Evolutionary conservation across 2,797 vertebrate species (phyloP).

Genomic region (Diplodus sargus): DNA sequence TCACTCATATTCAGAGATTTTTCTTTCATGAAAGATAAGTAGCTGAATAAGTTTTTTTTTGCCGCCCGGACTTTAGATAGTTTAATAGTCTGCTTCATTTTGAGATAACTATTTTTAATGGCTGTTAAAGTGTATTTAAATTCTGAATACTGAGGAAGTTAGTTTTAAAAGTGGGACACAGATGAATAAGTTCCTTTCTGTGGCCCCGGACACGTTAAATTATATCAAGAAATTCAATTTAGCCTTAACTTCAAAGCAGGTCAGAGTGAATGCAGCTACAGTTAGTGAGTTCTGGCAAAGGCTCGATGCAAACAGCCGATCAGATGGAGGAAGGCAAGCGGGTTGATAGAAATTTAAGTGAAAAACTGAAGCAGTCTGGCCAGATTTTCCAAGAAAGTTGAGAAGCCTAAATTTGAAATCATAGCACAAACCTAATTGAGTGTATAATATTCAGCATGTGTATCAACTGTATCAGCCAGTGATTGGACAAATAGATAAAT

Average conservation of each 20-base stretch:
- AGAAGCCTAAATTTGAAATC: slow-evolving; percentile 11
- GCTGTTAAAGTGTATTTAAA: not conserved
- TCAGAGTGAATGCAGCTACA: slow-evolving; percentile 13
- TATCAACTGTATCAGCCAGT: not conserved
- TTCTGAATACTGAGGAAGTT: not conserved
- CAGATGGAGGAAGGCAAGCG: slow-evolving; percentile 21
- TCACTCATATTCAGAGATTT: not conserved
- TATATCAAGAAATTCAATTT: slow-evolving; percentile 25
- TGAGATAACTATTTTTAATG: not conserved
- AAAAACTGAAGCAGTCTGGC: slow-evolving; percentile 27
- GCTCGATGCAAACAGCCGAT: slow-evolving; percentile 44
- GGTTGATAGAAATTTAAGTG: slow-evolving; percentile 8
- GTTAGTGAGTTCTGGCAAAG: slow-evolving; percentile 26
- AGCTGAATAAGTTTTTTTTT: not conserved
- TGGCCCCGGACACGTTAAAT: slow-evolving; percentile 3
- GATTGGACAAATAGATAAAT: not conserved
- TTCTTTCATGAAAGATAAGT: slow-evolving; percentile 6
- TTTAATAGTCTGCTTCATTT: slow-evolving; percentile 4
- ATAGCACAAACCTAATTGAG: not conserved
- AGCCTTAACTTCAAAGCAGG: slow-evolving; percentile 29
- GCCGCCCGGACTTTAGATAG: not conserved
- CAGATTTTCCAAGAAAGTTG: slow-evolving; percentile 14
- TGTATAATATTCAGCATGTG: not conserved
- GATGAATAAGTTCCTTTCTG: slow-evolving; percentile 15
- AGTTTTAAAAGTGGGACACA: slow-evolving; percentile 26